Conservation (phyloP, 2,888 invertebrate species). For the Macrosiphum euphorbiae region DNA sequence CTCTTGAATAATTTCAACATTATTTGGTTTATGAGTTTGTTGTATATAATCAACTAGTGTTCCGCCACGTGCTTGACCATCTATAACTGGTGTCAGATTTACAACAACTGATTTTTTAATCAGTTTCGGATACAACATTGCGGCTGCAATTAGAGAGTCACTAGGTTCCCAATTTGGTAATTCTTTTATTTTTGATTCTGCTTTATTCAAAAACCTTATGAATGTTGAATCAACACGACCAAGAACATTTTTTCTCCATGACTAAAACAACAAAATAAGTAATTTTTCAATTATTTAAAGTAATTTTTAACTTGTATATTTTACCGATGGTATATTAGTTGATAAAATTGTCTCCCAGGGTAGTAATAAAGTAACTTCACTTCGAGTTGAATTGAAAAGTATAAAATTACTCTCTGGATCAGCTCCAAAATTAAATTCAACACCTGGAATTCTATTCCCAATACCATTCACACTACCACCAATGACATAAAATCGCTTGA, state of each 20-base stretch:
- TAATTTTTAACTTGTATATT: not conserved
- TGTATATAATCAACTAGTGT: not conserved
- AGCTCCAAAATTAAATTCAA: constrained; percentile 32
- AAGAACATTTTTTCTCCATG: not conserved
- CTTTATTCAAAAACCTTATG: not conserved
- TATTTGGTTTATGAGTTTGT: not conserved
- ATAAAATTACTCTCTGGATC: constrained; percentile 28
- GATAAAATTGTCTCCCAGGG: not conserved
- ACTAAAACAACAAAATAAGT: not conserved
- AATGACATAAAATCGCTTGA: constrained; percentile 32
- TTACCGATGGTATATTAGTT: not conserved
- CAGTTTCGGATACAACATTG: not conserved
- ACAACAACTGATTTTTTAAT: not conserved
- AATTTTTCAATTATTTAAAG: not conserved
- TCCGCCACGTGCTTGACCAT: not conserved
- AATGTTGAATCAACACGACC: not conserved
- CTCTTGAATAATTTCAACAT: not conserved
- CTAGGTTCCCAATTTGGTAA: not conserved
- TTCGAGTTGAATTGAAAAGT: not conserved
- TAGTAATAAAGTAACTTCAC: not conserved
- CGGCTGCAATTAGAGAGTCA: not conserved
- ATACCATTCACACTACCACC: constrained; percentile 8
- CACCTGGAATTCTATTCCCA: constrained; percentile 24
- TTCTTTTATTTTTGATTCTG: not conserved
- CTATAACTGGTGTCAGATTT: not conserved